phyloP scores from a whole-genome alignment of 2,888 invertebrate species.

The Caenorhabditis sp. region DNA sequence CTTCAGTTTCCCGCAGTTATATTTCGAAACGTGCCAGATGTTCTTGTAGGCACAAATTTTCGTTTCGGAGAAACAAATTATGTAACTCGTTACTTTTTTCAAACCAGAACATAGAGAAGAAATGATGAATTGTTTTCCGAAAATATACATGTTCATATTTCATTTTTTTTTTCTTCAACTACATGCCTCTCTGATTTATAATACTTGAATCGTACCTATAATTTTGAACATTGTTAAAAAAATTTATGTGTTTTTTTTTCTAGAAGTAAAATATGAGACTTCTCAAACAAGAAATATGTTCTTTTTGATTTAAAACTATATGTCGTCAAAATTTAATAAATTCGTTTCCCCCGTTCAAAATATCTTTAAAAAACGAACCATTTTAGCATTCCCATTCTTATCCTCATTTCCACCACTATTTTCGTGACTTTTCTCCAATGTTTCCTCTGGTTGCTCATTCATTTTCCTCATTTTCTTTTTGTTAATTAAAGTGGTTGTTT shows the following conservation, averaged over 20 bases:
- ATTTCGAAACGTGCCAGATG: neutral
- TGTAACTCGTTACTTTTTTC: neutral
- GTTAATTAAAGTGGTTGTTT: neutral
- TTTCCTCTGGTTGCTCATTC: conserved; percentile 2
- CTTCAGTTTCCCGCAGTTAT: neutral
- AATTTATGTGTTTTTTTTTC: too few species aligned
- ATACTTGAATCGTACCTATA: neutral
- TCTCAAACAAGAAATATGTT: too few species aligned
- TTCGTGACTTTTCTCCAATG: conserved; percentile 29
- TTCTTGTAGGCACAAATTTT: neutral
- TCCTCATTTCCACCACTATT: conserved; percentile 14
- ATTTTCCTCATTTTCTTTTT: neutral
- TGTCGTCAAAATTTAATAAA: too few species aligned
- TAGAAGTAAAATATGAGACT: too few species aligned
- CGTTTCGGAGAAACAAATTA: neutral
- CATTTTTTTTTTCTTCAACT: neutral
- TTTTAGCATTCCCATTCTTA: neutral
- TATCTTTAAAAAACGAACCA: neutral
- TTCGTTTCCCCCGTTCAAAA: neutral
- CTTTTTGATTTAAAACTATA: too few species aligned
- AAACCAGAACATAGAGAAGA: neutral
- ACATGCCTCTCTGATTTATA: conserved; percentile 1
- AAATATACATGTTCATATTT: neutral
- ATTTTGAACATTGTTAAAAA: neutral
- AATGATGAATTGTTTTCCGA: conserved; percentile 1